Percentiles rank a stretch among this genome's conserved stretches.
phyloP scores from a whole-genome alignment of 2,113 vertebrate genomes.

The Uropsilus gracilis region DNA sequence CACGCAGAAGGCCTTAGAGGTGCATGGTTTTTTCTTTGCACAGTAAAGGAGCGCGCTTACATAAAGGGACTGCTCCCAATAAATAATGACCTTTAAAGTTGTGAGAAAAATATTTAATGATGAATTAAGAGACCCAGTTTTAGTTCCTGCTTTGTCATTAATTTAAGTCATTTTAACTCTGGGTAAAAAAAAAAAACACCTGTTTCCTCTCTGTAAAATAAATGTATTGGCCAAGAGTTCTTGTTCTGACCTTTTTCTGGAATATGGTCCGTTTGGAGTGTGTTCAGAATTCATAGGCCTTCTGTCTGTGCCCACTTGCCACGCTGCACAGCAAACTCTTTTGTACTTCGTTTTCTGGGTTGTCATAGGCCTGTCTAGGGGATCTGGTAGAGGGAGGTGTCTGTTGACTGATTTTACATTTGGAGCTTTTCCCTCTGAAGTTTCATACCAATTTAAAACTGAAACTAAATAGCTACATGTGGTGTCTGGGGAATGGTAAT shows the following conservation, averaged over 20 bases:
- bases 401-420: conserved; percentile 13
- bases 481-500: not conserved
- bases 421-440: not conserved
- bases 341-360: not conserved
- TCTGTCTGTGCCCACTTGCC: not conserved
- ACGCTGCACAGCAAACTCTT: not conserved
- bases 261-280: not conserved
- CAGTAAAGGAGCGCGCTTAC: not conserved
- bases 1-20: not conserved
- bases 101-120: conserved; percentile 1
- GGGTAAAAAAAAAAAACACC: not conserved
- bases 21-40: not conserved
- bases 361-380: not conserved
- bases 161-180: not conserved
- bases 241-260: not conserved
- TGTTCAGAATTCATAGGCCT: not conserved
- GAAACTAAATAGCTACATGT: not conserved
- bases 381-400: not conserved
- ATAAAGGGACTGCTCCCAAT: not conserved
- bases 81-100: not conserved
- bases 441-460: conserved; percentile 18
- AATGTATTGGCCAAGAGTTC: not conserved
- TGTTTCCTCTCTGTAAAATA: conserved; percentile 16
- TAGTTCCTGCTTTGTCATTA: not conserved
- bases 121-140: not conserved